A percentile compares a stretch with the other conserved stretches of the same genome.
phyloP scores from a whole-genome alignment of 2,888 invertebrate species.

The Pterobdella sp. region DNA sequence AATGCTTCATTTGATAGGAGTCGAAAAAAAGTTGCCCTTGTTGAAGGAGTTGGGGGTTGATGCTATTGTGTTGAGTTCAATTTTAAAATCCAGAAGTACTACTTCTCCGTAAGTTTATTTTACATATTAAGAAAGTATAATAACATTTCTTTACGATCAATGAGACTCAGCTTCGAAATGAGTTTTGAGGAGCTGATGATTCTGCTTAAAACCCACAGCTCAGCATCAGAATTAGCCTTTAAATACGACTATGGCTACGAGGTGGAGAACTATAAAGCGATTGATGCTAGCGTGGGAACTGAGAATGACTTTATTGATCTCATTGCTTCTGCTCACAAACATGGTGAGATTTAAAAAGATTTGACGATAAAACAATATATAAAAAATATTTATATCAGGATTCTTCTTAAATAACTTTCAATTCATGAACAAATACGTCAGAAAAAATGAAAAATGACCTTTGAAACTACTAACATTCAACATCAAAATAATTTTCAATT shows the following conservation, averaged over 20 bases:
- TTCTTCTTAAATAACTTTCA: too few relatives aligned
- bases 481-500: not conserved
- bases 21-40: constrained; percentile 42
- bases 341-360: not conserved
- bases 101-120: not conserved
- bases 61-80: constrained; percentile 44
- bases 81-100: constrained; percentile 38
- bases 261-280: constrained; percentile 34
- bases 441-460: not conserved
- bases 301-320: constrained; percentile 33
- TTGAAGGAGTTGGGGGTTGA: constrained; percentile 42
- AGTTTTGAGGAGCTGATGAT: too few relatives aligned
- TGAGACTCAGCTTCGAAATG: too few relatives aligned
- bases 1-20: constrained; percentile 38
- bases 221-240: not conserved
- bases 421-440: not conserved
- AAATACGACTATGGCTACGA: constrained; percentile 35
- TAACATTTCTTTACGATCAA: too few relatives aligned
- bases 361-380: too few relatives aligned
- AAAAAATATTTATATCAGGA: too few relatives aligned
- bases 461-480: too few relatives aligned
- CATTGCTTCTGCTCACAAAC: constrained; percentile 22
- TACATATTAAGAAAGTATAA: too few relatives aligned
- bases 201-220: not conserved
- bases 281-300: constrained; percentile 33